Percentiles rank a stretch among this genome's conserved stretches.
Evolutionary conservation across 2,888 invertebrate genomes (phyloP).

Genomic region (Napeogenes inachia): DNA sequence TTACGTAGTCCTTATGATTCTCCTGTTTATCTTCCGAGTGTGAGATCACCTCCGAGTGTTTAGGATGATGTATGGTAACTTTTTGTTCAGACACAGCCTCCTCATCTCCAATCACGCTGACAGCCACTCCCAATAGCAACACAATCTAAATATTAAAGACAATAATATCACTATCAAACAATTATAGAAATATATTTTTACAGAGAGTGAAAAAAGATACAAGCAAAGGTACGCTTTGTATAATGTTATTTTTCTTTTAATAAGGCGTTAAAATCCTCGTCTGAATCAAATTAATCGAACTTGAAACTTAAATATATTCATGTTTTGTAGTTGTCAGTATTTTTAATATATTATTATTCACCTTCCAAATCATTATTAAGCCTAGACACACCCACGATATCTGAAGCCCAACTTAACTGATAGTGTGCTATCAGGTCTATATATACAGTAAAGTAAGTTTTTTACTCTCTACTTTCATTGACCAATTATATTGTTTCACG

Average conservation of each 20-base stretch:
- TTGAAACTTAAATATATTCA: too few species aligned
- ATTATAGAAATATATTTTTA: neutral
- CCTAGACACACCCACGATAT: slow-evolving; percentile 23
- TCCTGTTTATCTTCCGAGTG: slow-evolving; percentile 20
- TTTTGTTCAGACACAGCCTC: slow-evolving; percentile 30
- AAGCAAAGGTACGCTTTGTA: too few species aligned
- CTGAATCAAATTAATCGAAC: too few species aligned
- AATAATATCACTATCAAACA: neutral
- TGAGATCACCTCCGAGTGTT: slow-evolving; percentile 6
- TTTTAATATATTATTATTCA: slow-evolving; percentile 9
- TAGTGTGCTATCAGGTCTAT: slow-evolving; percentile 30
- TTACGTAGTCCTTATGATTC: slow-evolving; percentile 30
- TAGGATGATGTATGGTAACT: slow-evolving; percentile 23
- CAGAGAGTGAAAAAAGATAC: too few species aligned
- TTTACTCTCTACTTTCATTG: slow-evolving; percentile 30
- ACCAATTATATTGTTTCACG: slow-evolving; percentile 32
- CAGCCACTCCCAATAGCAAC: slow-evolving; percentile 21
- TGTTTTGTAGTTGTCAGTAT: too few species aligned
- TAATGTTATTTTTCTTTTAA: too few species aligned
- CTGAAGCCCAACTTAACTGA: slow-evolving; percentile 27
- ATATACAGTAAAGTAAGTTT: slow-evolving; percentile 32
- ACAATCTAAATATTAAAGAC: slow-evolving; percentile 19
- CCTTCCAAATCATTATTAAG: slow-evolving; percentile 33
- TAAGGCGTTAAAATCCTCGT: too few species aligned
- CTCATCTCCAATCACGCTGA: slow-evolving; percentile 23